Evolutionary conservation across 2,797 vertebrate species (phyloP).

Genomic region (Acridotheres tristis): DNA sequence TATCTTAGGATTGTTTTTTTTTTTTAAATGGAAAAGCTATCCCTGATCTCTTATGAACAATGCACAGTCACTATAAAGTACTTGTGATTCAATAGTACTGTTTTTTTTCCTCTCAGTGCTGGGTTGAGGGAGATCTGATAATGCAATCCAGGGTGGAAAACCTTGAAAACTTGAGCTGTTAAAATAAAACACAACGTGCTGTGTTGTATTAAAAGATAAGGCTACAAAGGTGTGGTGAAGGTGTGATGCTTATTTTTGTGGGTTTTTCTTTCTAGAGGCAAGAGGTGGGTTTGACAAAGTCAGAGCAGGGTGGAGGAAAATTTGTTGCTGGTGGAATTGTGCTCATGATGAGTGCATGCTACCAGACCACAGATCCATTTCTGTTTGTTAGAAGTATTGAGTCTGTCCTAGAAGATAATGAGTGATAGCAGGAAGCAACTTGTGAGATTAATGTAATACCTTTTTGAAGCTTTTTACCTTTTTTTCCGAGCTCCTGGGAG

Average conservation of each 20-base stretch:
- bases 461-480: neutral
- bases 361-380: neutral
- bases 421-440: neutral
- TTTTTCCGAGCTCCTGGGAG: neutral
- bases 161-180: slow-evolving; percentile 12
- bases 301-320: neutral
- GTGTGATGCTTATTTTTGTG: neutral
- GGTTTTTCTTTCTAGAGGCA: neutral
- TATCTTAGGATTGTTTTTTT: neutral
- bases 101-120: neutral
- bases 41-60: slow-evolving; percentile 4
- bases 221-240: neutral
- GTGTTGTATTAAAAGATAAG: slow-evolving; percentile 27
- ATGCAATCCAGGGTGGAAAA: neutral
- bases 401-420: neutral
- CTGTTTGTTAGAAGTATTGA: neutral
- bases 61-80: neutral
- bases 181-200: neutral
- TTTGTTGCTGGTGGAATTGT: neutral
- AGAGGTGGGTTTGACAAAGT: neutral
- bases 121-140: slow-evolving; percentile 25
- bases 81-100: slow-evolving; percentile 4
- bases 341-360: fast-evolving
- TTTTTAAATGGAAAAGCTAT: neutral
- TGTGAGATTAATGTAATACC: neutral